These are phyloP conservation scores for Hypolimnas misippus DNA, from an alignment of 2,888 invertebrate species.

Conservation along the genomic window DNA sequence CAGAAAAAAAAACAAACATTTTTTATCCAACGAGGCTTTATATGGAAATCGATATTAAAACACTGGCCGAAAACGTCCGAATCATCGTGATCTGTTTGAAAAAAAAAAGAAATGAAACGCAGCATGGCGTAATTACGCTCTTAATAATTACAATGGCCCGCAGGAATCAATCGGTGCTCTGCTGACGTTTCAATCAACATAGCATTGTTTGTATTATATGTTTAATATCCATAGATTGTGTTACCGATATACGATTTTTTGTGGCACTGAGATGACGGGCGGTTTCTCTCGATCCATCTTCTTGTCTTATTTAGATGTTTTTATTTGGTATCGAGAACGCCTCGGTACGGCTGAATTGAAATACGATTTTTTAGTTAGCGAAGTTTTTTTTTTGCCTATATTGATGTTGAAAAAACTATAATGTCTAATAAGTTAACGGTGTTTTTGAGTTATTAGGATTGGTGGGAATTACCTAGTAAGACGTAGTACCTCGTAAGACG, in stretches of 20 bases:
- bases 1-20: conserved; percentile 43
- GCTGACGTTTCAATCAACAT: conserved; percentile 83
- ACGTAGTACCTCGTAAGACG: too few relatives aligned
- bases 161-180: conserved; percentile 77
- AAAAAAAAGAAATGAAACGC: conserved; percentile 68
- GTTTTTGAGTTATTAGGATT: background rate
- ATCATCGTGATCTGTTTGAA: conserved; percentile 73
- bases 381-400: conserved; percentile 7
- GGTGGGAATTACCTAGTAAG: background rate
- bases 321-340: conserved; percentile 69
- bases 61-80: conserved; percentile 63
- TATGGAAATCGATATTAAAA: conserved; percentile 72
- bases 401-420: conserved; percentile 5
- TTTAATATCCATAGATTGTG: conserved; percentile 81
- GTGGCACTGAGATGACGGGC: conserved; percentile 49
- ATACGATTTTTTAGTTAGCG: conserved; percentile 30
- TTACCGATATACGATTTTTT: conserved; percentile 77
- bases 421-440: conserved; percentile 10
- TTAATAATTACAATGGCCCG: conserved; percentile 78
- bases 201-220: conserved; percentile 81
- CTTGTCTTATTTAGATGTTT: conserved; percentile 58
- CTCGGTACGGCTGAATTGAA: conserved; percentile 34
- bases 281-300: conserved; percentile 51
- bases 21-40: conserved; percentile 46
- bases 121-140: conserved; percentile 79